Conservation (phyloP, 2,113 vertebrate genomes). For the Dromiciops gliroides region DNA sequence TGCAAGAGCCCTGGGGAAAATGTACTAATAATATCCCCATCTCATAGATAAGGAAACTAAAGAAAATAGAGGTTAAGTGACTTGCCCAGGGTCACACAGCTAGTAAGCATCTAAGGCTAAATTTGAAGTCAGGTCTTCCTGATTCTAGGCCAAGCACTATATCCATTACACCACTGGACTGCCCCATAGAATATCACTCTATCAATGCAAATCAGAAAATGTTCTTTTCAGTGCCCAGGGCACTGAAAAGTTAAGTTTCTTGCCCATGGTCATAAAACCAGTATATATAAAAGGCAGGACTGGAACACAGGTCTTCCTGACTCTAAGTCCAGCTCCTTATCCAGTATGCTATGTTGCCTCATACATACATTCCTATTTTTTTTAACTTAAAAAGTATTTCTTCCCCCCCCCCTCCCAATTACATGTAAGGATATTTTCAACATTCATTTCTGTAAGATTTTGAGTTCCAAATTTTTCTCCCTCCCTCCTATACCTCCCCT, state of each 20-base stretch:
- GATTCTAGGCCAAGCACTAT: neutral
- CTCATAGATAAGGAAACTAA: neutral
- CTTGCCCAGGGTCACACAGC: neutral
- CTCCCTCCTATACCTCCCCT: too few species aligned
- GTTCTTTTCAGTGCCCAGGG: neutral
- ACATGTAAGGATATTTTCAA: too few species aligned
- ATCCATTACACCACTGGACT: neutral
- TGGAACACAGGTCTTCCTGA: neutral
- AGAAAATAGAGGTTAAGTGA: neutral
- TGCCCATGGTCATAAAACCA: neutral
- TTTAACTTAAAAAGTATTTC: too few species aligned
- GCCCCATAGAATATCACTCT: neutral
- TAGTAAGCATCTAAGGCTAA: neutral
- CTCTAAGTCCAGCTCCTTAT: neutral
- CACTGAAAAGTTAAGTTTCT: neutral
- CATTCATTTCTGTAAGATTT: too few species aligned
- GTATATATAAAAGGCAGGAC: neutral
- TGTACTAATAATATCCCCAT: neutral
- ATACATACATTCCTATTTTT: neutral
- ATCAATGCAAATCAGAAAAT: neutral
- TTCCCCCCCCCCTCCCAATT: too few species aligned
- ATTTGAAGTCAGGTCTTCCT: neutral
- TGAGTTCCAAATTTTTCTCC: too few species aligned
- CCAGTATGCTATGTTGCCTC: neutral
- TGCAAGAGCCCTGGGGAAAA: neutral